Evolutionary conservation across 2,888 invertebrate genomes (phyloP), one percentile per base, ranked within the genome.

Genomic region (Brassicogethes aeneus): DNA sequence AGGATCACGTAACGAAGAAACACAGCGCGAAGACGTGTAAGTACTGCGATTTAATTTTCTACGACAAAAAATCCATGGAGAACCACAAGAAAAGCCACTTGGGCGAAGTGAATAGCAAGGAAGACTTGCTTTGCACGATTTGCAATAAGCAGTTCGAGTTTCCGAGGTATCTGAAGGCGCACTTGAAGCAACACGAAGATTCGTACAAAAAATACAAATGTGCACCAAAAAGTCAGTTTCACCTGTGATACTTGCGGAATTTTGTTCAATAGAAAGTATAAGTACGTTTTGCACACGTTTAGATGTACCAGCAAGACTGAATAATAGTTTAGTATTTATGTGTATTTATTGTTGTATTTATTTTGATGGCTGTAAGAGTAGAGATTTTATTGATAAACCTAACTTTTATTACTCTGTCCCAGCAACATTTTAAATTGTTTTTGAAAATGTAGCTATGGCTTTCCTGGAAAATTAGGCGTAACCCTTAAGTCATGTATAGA

Each of bases 121-220:
- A 45, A 34, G 48, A 46, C 8, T 50, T 48, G 16, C 29, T 33
- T 7, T 52, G 52, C 30, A 16, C 42, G 12, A 29, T 47, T 2
- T 52, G 52, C 37, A 40, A 44, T 2, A 52, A 52, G 37, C 36
- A 40, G 12, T 52, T 52, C 36, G 52, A 52, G 16, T 49, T 52
- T 36, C 45, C 47, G 1, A 33, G 52, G 15, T 50, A 50, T 33
- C 34, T 50, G 15, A 50, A 49, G 36, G 52, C 52, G 1, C 52
- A 52, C 36, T 37, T 50, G 32, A 51, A 52, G 32, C 37, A 51
- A 2, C 52, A 52, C 15, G 45, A 51, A 33, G 43, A 46, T 5
- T 44, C 50, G 37, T 52, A 52, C 40, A 52, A 52, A 33, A 52
- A 51, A 36, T 52, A 44, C 35, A 48, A 46, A 36, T 52, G 52